A percentile compares a stretch with the other conserved stretches of the same genome.
These are phyloP conservation scores for Trissolcus japonicus DNA, from an alignment of 2,888 invertebrate species.

Conservation along the genomic window DNA sequence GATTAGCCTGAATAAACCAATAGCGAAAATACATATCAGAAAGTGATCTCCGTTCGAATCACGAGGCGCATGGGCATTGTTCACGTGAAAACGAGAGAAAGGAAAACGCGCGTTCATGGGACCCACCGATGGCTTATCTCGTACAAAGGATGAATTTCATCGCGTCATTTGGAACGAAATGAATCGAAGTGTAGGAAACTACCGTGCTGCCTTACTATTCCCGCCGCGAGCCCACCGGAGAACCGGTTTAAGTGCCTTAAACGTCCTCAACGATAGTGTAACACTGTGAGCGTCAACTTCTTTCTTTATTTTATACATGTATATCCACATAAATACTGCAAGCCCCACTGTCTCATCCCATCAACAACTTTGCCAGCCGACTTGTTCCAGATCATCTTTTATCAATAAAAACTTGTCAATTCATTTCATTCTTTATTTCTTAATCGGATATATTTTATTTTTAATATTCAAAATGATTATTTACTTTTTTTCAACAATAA, in stretches of 20 bases:
- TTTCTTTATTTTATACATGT: conserved; percentile 6
- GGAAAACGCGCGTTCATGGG: conserved; percentile 10
- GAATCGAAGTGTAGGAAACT: conserved; percentile 64
- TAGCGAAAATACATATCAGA: conserved; percentile 4
- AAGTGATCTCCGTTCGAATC: background rate
- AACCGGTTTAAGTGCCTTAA: conserved; percentile 65
- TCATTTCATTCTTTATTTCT: too few relatives aligned
- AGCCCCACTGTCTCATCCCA: too few relatives aligned
- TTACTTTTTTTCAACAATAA: too few relatives aligned
- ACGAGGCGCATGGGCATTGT: conserved; percentile 13
- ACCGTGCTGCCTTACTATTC: conserved; percentile 61
- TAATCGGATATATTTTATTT: too few relatives aligned
- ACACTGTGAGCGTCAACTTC: conserved; percentile 31
- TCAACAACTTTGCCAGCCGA: conserved; percentile 44
- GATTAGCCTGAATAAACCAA: conserved; percentile 10
- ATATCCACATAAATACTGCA: background rate
- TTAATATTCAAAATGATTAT: too few relatives aligned
- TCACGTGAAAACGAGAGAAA: conserved; percentile 9
- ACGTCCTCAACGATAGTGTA: conserved; percentile 54
- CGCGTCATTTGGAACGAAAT: conserved; percentile 67
- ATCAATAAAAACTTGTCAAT: too few relatives aligned
- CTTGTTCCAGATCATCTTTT: conserved; percentile 4
- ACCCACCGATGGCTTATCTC: conserved; percentile 30
- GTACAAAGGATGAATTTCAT: conserved; percentile 65
- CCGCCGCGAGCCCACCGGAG: conserved; percentile 54